Evolutionary conservation across 1,140 invertebrate genomes (phyloP).

Genomic region (Manduca sexta): DNA sequence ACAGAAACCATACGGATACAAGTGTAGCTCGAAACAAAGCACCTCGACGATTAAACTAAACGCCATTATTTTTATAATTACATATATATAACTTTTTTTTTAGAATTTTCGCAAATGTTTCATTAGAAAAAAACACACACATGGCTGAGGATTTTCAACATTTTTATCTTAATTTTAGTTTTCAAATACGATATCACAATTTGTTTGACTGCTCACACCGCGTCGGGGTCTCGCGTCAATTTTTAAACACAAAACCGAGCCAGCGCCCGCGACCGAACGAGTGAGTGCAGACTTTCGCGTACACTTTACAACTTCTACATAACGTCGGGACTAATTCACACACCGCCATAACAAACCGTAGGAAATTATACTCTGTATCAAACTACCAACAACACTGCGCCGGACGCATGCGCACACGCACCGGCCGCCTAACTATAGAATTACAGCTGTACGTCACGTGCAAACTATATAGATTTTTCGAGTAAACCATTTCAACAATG

Average conservation of each 20-base stretch:
- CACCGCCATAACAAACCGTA: no score
- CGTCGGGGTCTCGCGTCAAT: slow-evolving; percentile 13
- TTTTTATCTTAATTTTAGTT: slow-evolving; percentile 56
- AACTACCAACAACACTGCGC: no score
- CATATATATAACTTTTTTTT: slow-evolving; percentile 34
- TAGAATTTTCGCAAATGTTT: slow-evolving; percentile 51
- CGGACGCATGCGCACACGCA: no score
- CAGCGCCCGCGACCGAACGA: neutral
- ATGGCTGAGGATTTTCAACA: slow-evolving; percentile 48
- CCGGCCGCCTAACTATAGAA: no score
- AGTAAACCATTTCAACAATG: no score
- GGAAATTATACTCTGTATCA: no score
- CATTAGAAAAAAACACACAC: slow-evolving; percentile 55
- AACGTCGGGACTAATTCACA: no score
- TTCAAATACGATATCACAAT: slow-evolving; percentile 45
- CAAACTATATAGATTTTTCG: no score
- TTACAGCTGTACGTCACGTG: no score
- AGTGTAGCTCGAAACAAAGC: slow-evolving; percentile 38
- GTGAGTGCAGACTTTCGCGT: no score
- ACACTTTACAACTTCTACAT: no score
- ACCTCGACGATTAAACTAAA: slow-evolving; percentile 21
- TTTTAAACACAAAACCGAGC: slow-evolving; percentile 12
- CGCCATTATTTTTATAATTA: neutral
- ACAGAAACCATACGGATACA: slow-evolving; percentile 15
- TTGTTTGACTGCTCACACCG: slow-evolving; percentile 9